Evolutionary conservation across 2,113 vertebrate genomes (phyloP), one percentile per base, ranked within the genome.

Genomic region (Myrmecobius fasciatus): DNA sequence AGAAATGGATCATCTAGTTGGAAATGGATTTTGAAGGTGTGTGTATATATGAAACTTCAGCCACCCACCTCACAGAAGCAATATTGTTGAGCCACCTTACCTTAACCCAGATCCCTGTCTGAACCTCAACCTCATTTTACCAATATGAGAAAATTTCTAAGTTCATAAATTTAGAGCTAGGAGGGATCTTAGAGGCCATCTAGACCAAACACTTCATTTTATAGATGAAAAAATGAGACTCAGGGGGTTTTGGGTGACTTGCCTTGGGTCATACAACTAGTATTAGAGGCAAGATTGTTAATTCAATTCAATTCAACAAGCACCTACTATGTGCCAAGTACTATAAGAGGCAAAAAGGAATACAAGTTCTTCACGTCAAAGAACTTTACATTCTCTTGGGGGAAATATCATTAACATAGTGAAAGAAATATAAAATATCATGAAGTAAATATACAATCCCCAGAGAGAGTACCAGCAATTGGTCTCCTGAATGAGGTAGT

Each of bases 21-120:
- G 91, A 96, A 91, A 90, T 89, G 91, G 93, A 91, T 92, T 94
- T 92, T 91, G 92, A 95, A 93, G 95, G 6, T 51, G 49, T 51
- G 49, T 51, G 49, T 89, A 91, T 89, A 90, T 89, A 93, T 75
- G 91, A 60, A 91, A 90, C 91, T 88, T 51, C n/a, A 92, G 90
- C 94, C 89, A 53, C 75, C 83, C 56, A 94, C 60, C 0, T 0
- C 91, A 96, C 91, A 91, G 89, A 56, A 83, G 94, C 43, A 49
- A 48, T 43, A 11, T 48, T 96, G 95, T 94, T 52, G 3, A 83
- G n/a, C 49, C 91, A 88, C 51, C 48, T 0, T 0, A 28, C 93
- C 93, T 91, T 31, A 53, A 60, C 95, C 67, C 51, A 43, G 25
- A 24, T 54, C 8, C 3, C 11, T 52, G 88, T 56, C 25, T 96